Evolutionary conservation across 1,140 invertebrate genomes (phyloP), one percentile per base, ranked within the genome.

Genomic region (Listronotus bonariensis): DNA sequence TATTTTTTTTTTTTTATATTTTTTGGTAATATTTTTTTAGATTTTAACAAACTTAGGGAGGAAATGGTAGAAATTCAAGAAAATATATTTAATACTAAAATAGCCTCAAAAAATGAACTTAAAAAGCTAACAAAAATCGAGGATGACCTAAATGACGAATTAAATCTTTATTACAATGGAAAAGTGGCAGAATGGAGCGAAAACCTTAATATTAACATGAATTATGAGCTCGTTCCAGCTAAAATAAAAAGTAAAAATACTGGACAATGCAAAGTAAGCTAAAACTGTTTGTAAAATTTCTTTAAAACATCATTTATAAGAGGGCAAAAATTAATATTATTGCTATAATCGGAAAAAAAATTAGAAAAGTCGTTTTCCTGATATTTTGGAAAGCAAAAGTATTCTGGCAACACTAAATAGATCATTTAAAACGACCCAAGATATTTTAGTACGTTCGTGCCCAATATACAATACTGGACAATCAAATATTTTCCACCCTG

Each of bases 1-100:
- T 18, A 54, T 4, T 36, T 17, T 36, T n/a, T 7, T 38, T 9
- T 31, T 18, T 4, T 31, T 49, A 26, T n/a, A 49, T 49, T 0
- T 49, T 26, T 1, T 32, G 9, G 48, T 31, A 26, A 31, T 12
- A 31, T 7, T 38, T 26, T 79, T 79, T 31, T 62, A 82, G 82
- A 82, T 71, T 76, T 82, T 8, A 71, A 78, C 9, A 73, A 77
- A 31, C 69, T 82, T 41, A 81, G 79, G 75, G 77, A 60, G 57
- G 74, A 78, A 68, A 77, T 82, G 43, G 57, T 78, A 14, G 61
- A 70, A 20, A 62, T 83, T 8, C 80, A 82, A 69, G 59, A 72
- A 5, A 80, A 78, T 63, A 77, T 82, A 17, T 74, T 73, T 67
- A 61, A 65, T 12, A 49, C 80, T 11, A 79, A 80, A 72, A 62